Base-by-base conservation (phyloP, 2,888 invertebrate species). In the Digitonthophagus gazella region DNA sequence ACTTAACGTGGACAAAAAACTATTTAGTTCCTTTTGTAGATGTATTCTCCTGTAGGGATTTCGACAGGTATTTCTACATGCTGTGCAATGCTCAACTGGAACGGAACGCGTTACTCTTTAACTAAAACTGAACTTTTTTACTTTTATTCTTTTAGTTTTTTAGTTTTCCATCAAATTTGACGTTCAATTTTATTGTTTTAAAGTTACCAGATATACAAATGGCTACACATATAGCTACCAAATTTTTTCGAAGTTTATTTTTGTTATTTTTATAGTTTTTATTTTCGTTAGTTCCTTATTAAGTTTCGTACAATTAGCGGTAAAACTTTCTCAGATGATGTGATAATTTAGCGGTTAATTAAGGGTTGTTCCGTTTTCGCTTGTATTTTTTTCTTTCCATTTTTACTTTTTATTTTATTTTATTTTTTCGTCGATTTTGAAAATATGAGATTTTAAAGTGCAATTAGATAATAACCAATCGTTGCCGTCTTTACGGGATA, bases 11-110 rank as follows among this genome's bases (percentile, higher is more conserved):
- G 28, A 44, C 11, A 44, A 11, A 19, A 61, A 61, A 61, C n/a
- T 61, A 18, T 19, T 61, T 57, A 19, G 61, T 61, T 61, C 61
- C 61, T 61, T 61, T 61, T 61, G 61, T 61, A 61, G 61, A 61
- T 61, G n/a, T 61, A 19, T 61, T 19, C 20, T 61, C 61, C 18
- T 61, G 61, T 61, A 61, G 61, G 18, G 61, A 61, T 19, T 61
- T 61, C 19, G 61, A 61, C 20, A 18, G 61, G n/a, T 61, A 61
- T 61, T 61, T 61, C 20, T 61, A 19, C 19, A 61, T 61, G 61
- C 19, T 20, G 19, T 61, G 20, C 61, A 61, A 61, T 19, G 61
- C 61, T 18, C 61, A 61, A 20, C 18, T 61, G 61, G 61, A 61
- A 18, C 15, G 61, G 61, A 61, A 61, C 18, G 20, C 61, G n/a